Evolutionary conservation across 2,888 invertebrate species (phyloP).

Genomic region (Drosophila colorata): DNA sequence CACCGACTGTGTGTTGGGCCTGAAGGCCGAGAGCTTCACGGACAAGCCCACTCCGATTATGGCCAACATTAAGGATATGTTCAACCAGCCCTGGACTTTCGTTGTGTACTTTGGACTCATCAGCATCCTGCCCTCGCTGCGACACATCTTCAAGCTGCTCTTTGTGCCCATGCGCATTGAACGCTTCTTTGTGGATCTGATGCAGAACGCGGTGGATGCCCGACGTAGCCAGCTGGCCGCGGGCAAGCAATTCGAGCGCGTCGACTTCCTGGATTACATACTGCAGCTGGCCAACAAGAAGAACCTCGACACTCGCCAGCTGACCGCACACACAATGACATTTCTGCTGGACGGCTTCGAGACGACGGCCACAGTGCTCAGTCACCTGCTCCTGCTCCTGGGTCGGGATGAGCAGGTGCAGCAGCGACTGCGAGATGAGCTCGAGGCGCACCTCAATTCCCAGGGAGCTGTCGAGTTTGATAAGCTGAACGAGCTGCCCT

Average conservation of each 20-base stretch:
- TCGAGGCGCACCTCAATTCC: slow-evolving; percentile 51
- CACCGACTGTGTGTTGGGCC: slow-evolving; percentile 85
- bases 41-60: slow-evolving; percentile 79
- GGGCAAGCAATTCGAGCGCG: slow-evolving; percentile 61
- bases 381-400: slow-evolving; percentile 71
- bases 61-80: slow-evolving; percentile 70
- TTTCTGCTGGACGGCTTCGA: slow-evolving; percentile 84
- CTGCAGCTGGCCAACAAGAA: slow-evolving; percentile 79
- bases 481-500: slow-evolving; percentile 74
- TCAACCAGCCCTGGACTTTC: slow-evolving; percentile 67
- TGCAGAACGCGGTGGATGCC: slow-evolving; percentile 71
- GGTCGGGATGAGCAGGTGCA: slow-evolving; percentile 70
- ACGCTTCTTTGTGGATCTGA: slow-evolving; percentile 69
- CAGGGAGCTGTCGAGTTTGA: slow-evolving; percentile 75
- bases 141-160: slow-evolving; percentile 54
- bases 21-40: slow-evolving; percentile 84
- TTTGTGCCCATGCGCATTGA: slow-evolving; percentile 87
- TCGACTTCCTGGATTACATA: slow-evolving; percentile 82
- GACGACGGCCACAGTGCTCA: slow-evolving; percentile 77
- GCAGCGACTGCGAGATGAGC: slow-evolving; percentile 75
- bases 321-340: slow-evolving; percentile 80
- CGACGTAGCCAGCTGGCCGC: slow-evolving; percentile 50
- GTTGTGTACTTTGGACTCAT: slow-evolving; percentile 53
- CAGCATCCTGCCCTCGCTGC: slow-evolving; percentile 70
- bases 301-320: slow-evolving; percentile 48